These are phyloP conservation scores for Folsomia candida DNA, from an alignment of 2,888 invertebrate genomes.

Conservation along the genomic window DNA sequence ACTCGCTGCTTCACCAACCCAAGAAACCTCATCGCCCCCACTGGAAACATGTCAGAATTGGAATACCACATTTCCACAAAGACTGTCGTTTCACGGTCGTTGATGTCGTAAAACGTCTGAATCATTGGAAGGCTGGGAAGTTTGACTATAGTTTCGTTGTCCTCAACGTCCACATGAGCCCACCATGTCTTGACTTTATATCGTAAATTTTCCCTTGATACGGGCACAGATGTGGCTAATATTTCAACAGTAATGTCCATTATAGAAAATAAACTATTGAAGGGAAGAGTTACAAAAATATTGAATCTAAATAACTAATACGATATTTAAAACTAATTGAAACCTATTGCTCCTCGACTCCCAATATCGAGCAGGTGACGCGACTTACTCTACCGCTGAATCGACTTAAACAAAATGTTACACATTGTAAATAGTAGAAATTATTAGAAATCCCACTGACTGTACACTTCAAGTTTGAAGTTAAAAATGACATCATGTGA, in stretches of 20 bases:
- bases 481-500: no score
- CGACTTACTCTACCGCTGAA: no score
- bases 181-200: constrained; percentile 31
- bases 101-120: constrained; percentile 23
- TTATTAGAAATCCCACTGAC: no score
- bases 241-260: constrained; percentile 34
- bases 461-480: no score
- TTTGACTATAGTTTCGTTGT: constrained; percentile 11
- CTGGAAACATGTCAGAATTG: neutral
- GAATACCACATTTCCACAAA: constrained; percentile 33
- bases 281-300: neutral
- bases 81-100: constrained; percentile 20
- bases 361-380: no score
- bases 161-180: constrained; percentile 31
- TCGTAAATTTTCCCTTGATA: constrained; percentile 7
- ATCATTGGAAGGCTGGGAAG: constrained; percentile 30
- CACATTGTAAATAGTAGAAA: no score
- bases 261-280: no score
- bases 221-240: constrained; percentile 21
- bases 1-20: constrained; percentile 24
- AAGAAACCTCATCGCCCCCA: constrained; percentile 16
- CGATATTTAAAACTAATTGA: neutral
- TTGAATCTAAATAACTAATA: no score
- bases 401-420: no score
- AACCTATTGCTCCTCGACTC: no score